A percentile compares a stretch with the other conserved stretches of the same genome.
These are phyloP conservation scores for Diadumene lineata DNA, from an alignment of 92 coral and sea anemone genomes.

Conservation along the genomic window DNA sequence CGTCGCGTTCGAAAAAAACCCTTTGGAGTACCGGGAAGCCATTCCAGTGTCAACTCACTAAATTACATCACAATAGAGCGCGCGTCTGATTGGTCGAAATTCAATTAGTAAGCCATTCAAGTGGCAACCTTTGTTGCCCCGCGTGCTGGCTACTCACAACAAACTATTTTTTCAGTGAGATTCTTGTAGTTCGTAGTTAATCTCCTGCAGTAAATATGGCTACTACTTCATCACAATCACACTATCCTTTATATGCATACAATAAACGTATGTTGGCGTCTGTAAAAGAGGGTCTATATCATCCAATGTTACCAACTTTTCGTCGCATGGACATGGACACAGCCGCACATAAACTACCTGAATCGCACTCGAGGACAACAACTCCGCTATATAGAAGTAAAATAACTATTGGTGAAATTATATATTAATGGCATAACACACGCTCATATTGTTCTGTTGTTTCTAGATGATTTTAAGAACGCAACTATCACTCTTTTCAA, in stretches of 20 bases:
- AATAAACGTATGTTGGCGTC: slow-evolving; percentile 81
- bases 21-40: slow-evolving; percentile 14
- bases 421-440: neutral
- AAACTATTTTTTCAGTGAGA: slow-evolving; percentile 16
- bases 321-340: slow-evolving; percentile 98
- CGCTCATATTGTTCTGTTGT: neutral
- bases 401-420: neutral
- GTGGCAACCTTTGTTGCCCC: slow-evolving; percentile 34
- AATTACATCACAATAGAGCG: slow-evolving; percentile 44
- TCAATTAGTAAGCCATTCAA: slow-evolving; percentile 30
- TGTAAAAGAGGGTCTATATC: slow-evolving; percentile 94
- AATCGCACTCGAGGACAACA: slow-evolving; percentile 90
- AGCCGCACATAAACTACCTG: slow-evolving; percentile 88
- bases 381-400: slow-evolving; percentile 80
- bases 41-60: slow-evolving; percentile 18
- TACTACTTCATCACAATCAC: slow-evolving; percentile 51
- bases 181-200: neutral
- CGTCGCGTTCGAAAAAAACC: neutral
- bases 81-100: slow-evolving; percentile 60
- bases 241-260: slow-evolving; percentile 44
- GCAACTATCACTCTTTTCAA: slow-evolving; percentile 87
- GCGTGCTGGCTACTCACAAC: slow-evolving; percentile 37
- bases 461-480: slow-evolving; percentile 86
- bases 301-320: slow-evolving; percentile 89
- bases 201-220: slow-evolving; percentile 33